Base-by-base conservation (phyloP, 2,888 invertebrate genomes). In the Arrhopalites spinosus region DNA sequence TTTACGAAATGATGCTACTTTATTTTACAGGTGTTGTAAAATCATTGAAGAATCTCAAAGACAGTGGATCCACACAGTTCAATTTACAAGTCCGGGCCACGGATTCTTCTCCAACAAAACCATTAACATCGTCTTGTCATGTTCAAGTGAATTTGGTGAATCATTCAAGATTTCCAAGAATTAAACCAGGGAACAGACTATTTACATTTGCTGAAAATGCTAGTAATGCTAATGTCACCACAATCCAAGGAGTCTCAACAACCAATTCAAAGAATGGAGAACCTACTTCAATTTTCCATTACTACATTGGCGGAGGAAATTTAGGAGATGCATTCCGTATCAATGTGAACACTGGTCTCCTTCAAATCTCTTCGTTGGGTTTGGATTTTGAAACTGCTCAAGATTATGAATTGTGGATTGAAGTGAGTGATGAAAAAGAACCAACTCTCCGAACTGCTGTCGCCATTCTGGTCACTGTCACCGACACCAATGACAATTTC, bases 21-120 rank as follows among this genome's bases (percentile, higher is more conserved):
- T n/a, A n/a, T n/a, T n/a, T n/a, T n/a, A n/a, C n/a, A n/a, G 97
- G 97, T 0, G 95, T 96, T 0, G 92, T 97, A 74, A 93, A 93
- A 85, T 91, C 94, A 0, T 89, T 90, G 47, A 88, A 89, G 78
- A 90, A 91, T 82, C 86, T 94, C n/a, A 80, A 88, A 86, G 80
- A 88, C 88, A 73, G 79, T 78, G 78, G 83, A 75, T 81, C 83
- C 81, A 72, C 82, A 56, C 78, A 82, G 76, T 93, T 92, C 83
- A 90, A 90, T 82, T 85, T 95, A 72, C 88, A 91, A 81, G 91
- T 95, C 77, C 88, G 90, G 80, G 96, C 95, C 0, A 90, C 90
- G 63, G 97, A 97, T 85, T 90, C 91, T 83, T 96, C 96, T 3
- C 84, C 85, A 13, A 80, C 80, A 7, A 87, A 87, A 13, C 89